Percentiles rank a stretch among this genome's conserved stretches.
Conservation (phyloP, 2,797 vertebrate genomes). For the Phataginus tetradactyla region DNA sequence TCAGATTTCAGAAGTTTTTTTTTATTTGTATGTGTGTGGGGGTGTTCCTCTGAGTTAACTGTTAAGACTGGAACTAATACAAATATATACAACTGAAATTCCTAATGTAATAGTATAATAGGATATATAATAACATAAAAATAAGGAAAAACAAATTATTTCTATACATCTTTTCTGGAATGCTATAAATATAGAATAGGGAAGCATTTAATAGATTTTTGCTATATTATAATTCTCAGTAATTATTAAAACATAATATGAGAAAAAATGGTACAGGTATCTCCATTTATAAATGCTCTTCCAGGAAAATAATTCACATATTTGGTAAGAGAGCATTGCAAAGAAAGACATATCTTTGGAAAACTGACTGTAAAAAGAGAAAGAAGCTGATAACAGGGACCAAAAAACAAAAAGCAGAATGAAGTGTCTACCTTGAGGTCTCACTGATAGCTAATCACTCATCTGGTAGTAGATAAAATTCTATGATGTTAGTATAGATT, state of each 20-base stretch:
- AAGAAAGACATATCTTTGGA: neutral
- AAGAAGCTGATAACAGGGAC: neutral
- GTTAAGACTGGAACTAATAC: neutral
- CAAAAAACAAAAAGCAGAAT: neutral
- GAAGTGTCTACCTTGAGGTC: neutral
- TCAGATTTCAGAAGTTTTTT: conserved; percentile 6
- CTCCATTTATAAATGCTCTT: neutral
- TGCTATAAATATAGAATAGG: neutral
- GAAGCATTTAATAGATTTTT: neutral
- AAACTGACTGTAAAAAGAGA: neutral
- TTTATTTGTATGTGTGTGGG: neutral
- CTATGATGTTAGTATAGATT: neutral
- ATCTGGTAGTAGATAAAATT: neutral
- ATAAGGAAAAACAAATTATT: neutral
- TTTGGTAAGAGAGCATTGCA: neutral
- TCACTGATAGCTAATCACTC: neutral
- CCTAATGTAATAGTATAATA: neutral
- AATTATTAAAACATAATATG: neutral
- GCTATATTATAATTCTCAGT: neutral
- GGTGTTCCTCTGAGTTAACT: neutral
- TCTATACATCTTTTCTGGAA: neutral
- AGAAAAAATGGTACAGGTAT: neutral
- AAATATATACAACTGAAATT: neutral
- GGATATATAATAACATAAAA: neutral
- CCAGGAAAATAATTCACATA: neutral